phyloP scores from a whole-genome alignment of 2,113 vertebrate species.

The Leiothrix lutea region DNA sequence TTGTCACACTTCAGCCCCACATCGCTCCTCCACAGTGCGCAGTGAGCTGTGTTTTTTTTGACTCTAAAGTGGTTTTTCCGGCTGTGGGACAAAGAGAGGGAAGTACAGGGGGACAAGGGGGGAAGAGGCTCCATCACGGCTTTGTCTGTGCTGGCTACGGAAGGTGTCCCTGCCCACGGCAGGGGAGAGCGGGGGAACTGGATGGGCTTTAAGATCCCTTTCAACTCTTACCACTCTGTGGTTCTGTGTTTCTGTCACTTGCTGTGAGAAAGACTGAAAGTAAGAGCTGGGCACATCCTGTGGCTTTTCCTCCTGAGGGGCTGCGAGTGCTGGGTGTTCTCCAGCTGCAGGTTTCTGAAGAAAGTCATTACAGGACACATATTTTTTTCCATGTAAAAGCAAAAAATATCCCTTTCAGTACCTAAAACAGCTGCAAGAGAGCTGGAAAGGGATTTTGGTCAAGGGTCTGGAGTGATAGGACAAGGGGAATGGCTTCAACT shows the following conservation, averaged over 20 bases:
- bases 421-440: not conserved
- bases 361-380: not conserved
- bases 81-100: not conserved
- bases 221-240: not conserved
- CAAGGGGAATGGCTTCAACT: rapidly evolving
- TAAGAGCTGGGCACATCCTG: not conserved
- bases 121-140: not conserved
- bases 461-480: not conserved
- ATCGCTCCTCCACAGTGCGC: not conserved
- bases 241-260: not conserved
- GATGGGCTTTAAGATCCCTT: not conserved
- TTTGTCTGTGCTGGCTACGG: not conserved
- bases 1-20: not conserved
- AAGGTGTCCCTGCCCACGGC: not conserved
- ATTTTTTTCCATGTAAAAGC: not conserved
- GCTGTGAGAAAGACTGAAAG: not conserved
- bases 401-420: not conserved
- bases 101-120: not conserved
- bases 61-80: not conserved
- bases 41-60: not conserved
- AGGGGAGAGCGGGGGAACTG: not conserved
- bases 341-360: not conserved
- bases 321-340: not conserved
- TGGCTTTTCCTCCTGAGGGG: not conserved
- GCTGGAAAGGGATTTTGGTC: not conserved